Base-by-base conservation (phyloP, 2,113 vertebrate genomes). In the Notothenia coriiceps region DNA sequence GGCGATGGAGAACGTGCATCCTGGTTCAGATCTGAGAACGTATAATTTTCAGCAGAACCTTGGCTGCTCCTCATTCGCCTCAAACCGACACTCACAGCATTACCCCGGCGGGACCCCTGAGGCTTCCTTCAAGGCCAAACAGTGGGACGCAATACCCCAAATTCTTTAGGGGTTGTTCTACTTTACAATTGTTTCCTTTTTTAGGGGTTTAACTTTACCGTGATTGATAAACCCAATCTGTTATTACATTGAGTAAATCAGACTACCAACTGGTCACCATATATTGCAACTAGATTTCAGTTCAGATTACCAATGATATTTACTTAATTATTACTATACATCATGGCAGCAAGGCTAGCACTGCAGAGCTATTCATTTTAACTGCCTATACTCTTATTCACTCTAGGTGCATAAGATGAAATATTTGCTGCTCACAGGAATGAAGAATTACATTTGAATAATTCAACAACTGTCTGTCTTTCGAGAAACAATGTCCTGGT, bases 31-130 rank as follows among this genome's bases (percentile, higher is more conserved):
- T 78, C 46, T 79, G 75, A 86, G 77, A 13, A 55, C 65, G 63
- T 69, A 40, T 6, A 63, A 89, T 70, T 87, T 80, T 79, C 89
- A 74, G 70, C 77, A 79, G 86, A 86, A 83, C 64, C 63, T 77
- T 57, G 74, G 83, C 91, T 91, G 93, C 88, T 88, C 89, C 83
- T 86, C 80, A 84, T 93, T 94, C 90, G 79, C 78, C 86, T 57
- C 60, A 10, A 59, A 49, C 80, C 47, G 60, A 62, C 44, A 59
- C 68, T 72, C 51, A 5, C 29, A 62, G 75, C 87, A 85, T 91
- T 89, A 93, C 89, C 88, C 88, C 83, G 20, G 46, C 0, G 66
- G 64, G 77, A 86, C 86, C 77, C 88, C 72, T 3, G 35, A 67
- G 79, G 83, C 63, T 83, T 83, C 70, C 68, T 70, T 77, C 83